Evolutionary conservation across 2,888 invertebrate species (phyloP).

Genomic region (Stenoptilia bipunctidactyla): DNA sequence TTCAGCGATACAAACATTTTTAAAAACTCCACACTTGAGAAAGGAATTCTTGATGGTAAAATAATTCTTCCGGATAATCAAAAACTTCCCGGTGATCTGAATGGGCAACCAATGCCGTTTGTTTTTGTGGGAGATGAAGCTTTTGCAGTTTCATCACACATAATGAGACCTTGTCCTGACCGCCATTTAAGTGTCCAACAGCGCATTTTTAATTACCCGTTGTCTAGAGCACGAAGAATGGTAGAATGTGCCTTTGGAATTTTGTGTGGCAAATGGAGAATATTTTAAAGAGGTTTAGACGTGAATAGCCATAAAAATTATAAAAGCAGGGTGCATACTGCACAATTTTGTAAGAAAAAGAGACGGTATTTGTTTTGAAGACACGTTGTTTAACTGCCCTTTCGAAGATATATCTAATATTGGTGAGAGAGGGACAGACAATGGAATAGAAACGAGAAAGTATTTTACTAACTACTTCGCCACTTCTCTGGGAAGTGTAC

Average conservation of each 20-base stretch:
- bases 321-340: conserved; percentile 6
- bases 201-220: conserved; percentile 9
- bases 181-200: conserved; percentile 5
- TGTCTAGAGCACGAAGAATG: conserved; percentile 7
- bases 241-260: conserved; percentile 8
- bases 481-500: conserved; percentile 1
- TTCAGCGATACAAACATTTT: conserved; percentile 9
- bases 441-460: conserved; percentile 1
- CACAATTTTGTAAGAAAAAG: conserved; percentile 10
- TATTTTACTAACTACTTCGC: conserved; percentile 2
- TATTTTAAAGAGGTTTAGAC: conserved; percentile 4
- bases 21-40: conserved; percentile 5
- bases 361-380: conserved; percentile 6
- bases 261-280: conserved; percentile 2
- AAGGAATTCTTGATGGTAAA: conserved; percentile 2
- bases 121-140: conserved; percentile 11
- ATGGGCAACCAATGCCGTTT: conserved; percentile 5
- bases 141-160: conserved; percentile 3
- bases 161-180: conserved; percentile 6
- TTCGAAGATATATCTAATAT: not conserved
- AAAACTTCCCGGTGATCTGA: conserved; percentile 6
- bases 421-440: not conserved
- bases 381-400: not conserved
- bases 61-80: conserved; percentile 4
- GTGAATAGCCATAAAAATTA: conserved; percentile 3